Percentiles rank a stretch among this genome's conserved stretches.
Conservation (phyloP, 2,113 vertebrate species). For the Phyllopteryx taeniolatus region DNA sequence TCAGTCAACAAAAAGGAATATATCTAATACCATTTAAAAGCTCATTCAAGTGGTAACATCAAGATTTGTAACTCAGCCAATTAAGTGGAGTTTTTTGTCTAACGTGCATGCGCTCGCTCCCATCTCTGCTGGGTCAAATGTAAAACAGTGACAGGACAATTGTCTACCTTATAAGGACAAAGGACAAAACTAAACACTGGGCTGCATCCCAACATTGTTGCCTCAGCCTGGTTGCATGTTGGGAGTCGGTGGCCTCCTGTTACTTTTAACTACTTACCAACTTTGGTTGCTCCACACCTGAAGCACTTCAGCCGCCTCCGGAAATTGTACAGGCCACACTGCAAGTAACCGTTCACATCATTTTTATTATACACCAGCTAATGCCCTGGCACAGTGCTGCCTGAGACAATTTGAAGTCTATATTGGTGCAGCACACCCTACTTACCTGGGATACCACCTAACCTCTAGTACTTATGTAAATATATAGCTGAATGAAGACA, state of each 20-base stretch:
- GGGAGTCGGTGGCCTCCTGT: constrained; percentile 65
- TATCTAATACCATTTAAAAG: constrained; percentile 2
- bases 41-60: neutral
- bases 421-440: constrained; percentile 56
- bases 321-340: constrained; percentile 99
- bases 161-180: constrained; percentile 5
- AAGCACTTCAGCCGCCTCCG: constrained; percentile 99
- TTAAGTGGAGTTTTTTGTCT: neutral
- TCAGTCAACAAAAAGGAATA: constrained; percentile 8
- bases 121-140: constrained; percentile 1
- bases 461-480: constrained; percentile 35
- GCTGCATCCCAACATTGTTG: constrained; percentile 39
- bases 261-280: constrained; percentile 81
- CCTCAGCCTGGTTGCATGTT: constrained; percentile 46
- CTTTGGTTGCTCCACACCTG: constrained; percentile 96
- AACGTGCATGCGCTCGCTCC: constrained; percentile 18
- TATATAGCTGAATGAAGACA: constrained; percentile 20
- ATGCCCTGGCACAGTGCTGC: constrained; percentile 57
- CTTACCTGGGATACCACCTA: constrained; percentile 52
- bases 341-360: constrained; percentile 76
- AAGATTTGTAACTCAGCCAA: constrained; percentile 8
- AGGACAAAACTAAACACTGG: constrained; percentile 27
- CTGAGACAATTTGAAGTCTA: constrained; percentile 58
- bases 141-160: neutral
- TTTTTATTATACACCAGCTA: constrained; percentile 74